These are phyloP conservation scores for Octodonta nipae DNA, from an alignment of 2,888 invertebrate genomes.

Conservation along the genomic window DNA sequence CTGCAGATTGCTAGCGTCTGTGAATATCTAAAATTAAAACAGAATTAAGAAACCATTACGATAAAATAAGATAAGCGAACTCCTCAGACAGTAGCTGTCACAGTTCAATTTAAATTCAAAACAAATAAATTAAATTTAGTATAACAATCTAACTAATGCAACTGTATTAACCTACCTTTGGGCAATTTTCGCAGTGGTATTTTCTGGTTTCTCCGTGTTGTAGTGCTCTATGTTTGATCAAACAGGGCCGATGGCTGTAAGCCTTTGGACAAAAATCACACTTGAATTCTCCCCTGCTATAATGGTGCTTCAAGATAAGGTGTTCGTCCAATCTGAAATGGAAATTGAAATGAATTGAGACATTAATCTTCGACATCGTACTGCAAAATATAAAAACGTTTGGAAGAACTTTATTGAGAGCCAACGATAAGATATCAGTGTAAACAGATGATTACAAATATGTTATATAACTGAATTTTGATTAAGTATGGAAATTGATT, in stretches of 20 bases:
- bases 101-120: no score
- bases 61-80: no score
- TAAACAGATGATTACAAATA: no score
- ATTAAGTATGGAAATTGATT: no score
- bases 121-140: no score
- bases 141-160: no score
- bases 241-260: conserved; percentile 67
- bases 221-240: conserved; percentile 70
- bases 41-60: no score
- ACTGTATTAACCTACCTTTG: conserved; percentile 59
- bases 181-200: conserved; percentile 86
- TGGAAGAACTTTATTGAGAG: no score
- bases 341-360: conserved; percentile 7
- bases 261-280: conserved; percentile 76
- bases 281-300: conserved; percentile 61
- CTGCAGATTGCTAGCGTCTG: conserved; percentile 91
- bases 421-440: background rate
- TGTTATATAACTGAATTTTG: no score
- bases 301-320: conserved; percentile 63
- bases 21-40: conserved; percentile 60
- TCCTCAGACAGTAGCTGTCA: no score
- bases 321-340: conserved; percentile 71
- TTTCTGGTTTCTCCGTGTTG: conserved; percentile 70
- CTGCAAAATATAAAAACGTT: no score
- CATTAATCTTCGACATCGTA: no score